These are phyloP conservation scores for Agriotes lineatus DNA, from an alignment of 2,888 invertebrate species.

Conservation along the genomic window DNA sequence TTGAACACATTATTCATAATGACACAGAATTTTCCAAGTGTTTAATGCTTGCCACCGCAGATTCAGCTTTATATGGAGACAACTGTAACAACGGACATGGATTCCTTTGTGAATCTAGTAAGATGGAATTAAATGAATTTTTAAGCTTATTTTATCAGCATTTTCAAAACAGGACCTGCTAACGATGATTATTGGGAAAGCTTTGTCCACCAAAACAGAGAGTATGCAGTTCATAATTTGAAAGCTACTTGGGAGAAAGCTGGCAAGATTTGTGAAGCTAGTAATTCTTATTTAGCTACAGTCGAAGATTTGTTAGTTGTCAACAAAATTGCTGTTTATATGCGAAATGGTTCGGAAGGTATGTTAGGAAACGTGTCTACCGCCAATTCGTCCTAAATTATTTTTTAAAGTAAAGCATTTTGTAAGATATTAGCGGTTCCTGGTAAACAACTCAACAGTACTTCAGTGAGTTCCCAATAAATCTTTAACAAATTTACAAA, in stretches of 20 bases:
- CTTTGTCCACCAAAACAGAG: background rate
- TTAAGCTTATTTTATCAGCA: no score
- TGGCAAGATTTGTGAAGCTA: background rate
- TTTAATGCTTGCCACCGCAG: background rate
- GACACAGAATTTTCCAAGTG: background rate
- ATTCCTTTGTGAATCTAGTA: conserved; percentile 13
- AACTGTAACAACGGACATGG: conserved; percentile 2
- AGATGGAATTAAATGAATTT: no score
- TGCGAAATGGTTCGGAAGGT: background rate
- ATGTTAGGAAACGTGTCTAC: background rate
- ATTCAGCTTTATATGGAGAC: background rate
- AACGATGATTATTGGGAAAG: conserved; percentile 12
- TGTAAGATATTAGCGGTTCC: no score
- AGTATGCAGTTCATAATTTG: conserved; percentile 1
- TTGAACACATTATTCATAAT: background rate
- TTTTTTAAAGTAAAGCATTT: no score
- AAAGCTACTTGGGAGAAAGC: conserved; percentile 16
- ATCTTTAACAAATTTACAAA: no score
- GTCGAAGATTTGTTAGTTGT: background rate
- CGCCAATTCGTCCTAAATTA: background rate
- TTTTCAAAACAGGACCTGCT: background rate
- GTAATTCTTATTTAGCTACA: background rate
- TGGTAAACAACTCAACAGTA: no score
- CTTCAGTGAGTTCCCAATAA: no score
- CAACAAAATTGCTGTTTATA: background rate